These are phyloP conservation scores for Mormyrus hasselquistii DNA, from an alignment of 2,797 vertebrate genomes.

Conservation along the genomic window DNA sequence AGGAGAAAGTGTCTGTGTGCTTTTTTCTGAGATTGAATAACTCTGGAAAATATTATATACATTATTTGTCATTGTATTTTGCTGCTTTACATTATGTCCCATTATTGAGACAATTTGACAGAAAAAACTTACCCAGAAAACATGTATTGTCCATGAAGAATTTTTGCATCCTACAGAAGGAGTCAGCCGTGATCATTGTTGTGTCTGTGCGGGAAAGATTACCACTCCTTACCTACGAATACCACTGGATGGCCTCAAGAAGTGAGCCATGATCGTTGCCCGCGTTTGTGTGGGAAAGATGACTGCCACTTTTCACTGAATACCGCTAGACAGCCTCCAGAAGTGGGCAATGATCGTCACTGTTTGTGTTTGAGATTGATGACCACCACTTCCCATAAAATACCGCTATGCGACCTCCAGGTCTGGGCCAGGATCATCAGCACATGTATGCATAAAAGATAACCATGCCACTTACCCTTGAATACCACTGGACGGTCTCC, in stretches of 20 bases:
- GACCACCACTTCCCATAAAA: no score
- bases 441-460: neutral
- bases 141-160: neutral
- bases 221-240: neutral
- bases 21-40: neutral
- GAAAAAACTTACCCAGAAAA: neutral
- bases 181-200: neutral
- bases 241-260: neutral
- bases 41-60: neutral
- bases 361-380: neutral
- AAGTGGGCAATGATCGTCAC: neutral
- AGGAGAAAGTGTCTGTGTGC: neutral
- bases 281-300: neutral
- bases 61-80: neutral
- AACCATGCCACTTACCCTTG: neutral
- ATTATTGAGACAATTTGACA: neutral
- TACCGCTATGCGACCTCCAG: neutral
- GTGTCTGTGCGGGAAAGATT: neutral
- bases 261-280: neutral
- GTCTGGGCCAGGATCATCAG: neutral
- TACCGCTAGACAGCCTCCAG: neutral
- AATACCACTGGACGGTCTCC: neutral
- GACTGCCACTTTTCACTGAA: neutral
- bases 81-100: neutral
- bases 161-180: neutral